Base-by-base conservation (phyloP, 2,888 invertebrate genomes). In the Drosophila helvetica region DNA sequence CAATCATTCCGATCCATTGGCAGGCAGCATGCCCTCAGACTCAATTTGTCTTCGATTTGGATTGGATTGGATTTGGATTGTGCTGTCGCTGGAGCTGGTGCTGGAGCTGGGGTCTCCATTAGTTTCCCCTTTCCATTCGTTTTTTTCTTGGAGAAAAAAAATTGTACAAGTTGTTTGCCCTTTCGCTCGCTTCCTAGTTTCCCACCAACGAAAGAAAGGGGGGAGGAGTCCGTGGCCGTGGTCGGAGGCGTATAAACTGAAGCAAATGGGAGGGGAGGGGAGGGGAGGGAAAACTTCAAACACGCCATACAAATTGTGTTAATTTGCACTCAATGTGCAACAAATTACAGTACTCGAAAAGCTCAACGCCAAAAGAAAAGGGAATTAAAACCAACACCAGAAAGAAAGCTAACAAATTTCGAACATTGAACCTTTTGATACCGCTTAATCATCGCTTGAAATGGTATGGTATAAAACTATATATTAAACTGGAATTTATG, bases 121-220 rank as follows among this genome's bases (percentile, higher is more conserved):
- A 38, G 27, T 8, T 60, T 46, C 46, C 64, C 52, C 52, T 42
- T 38, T 65, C 38, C 47, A 33, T 18, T 43, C 15, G 10, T 1
- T 45, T 19, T 18, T 15, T 42, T 42, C 0, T 22, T 3, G 22
- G 25, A 42, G 27, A 27, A 30, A 22, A n/a, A 38, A 56, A 73
- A 52, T 52, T 27, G 53, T 46, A 58, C 60, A 56, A 50, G 42
- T 51, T 52, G 48, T 54, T 45, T 19, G 70, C 70, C 70, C 70
- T 73, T 68, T 71, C 74, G 52, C 64, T 73, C 65, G 52, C 73
- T 73, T 73, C 48, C 74, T 47, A 56, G 73, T 73, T 45, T 54
- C 55, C 38, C 22, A n/a, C 46, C 25, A 38, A 2, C n/a, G n/a
- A 38, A 7, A 15, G 38, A 38, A 38, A 38, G 38, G 6, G 15